Conservation (phyloP, 30 jellyfish, hydroid and myxozoan genomes). For the Aurelia aurita region DNA sequence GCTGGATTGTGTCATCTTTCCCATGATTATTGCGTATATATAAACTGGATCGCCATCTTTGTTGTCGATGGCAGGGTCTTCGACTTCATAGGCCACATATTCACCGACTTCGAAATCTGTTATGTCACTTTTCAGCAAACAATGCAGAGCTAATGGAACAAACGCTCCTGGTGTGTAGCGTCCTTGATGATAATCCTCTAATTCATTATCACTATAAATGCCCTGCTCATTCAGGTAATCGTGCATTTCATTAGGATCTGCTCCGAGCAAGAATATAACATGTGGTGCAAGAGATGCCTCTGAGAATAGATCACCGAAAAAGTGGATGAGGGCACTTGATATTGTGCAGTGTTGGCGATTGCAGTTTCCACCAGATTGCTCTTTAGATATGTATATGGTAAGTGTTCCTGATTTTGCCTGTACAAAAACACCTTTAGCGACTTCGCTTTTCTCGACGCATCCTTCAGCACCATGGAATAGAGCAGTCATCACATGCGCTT, state of each 20-base stretch:
- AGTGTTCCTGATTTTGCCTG: neutral
- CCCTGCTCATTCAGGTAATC: constrained; percentile 32
- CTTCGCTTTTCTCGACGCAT: constrained; percentile 24
- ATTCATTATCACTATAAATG: constrained; percentile 3
- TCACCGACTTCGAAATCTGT: constrained; percentile 68
- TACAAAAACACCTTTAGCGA: constrained; percentile 18
- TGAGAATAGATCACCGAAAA: neutral
- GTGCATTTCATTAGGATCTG: constrained; percentile 23
- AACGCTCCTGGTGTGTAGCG: constrained; percentile 66
- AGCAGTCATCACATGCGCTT: neutral
- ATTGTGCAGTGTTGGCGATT: neutral
- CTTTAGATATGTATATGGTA: neutral
- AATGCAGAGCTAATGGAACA: constrained; percentile 70
- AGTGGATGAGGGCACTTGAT: constrained; percentile 21
- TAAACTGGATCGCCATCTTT: constrained; percentile 56
- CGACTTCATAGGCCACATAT: constrained; percentile 74
- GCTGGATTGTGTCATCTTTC: neutral
- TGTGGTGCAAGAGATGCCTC: constrained; percentile 18
- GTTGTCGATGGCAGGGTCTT: constrained; percentile 44
- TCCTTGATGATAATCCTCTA: neutral
- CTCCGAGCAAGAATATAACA: constrained; percentile 14
- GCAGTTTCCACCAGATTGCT: neutral
- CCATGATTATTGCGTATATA: constrained; percentile 57
- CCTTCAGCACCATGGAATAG: constrained; percentile 3
- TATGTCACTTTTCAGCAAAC: constrained; percentile 56